Evolutionary conservation across 2,113 vertebrate species (phyloP), one percentile per base, ranked within the genome.

Genomic region (Lonchura striata): DNA sequence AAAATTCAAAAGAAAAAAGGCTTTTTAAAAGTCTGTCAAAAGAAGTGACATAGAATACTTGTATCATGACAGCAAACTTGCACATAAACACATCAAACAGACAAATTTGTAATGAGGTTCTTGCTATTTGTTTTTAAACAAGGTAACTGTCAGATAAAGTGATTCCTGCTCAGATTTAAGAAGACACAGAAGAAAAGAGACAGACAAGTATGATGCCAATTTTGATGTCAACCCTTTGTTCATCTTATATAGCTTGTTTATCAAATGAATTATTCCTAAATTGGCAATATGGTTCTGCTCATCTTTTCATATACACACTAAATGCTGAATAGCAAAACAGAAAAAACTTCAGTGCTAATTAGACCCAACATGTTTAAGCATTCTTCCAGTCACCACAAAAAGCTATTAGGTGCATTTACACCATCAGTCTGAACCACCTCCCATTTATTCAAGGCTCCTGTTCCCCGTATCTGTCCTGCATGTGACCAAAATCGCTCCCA

Each of bases 121-220:
- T 70, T 88, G 68, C 35, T 78, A 27, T 80, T 90, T 91, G 54
- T 66, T 85, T 87, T 90, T 31, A 72, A 94, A 93, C 37, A 91
- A 41, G 46, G 11, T 6, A 71, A 66, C 59, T 65, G 85, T 47
- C 35, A 91, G 33, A 63, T 59, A 47, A 84, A 93, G 53, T 2
- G 1, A 87, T 22, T 61, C 15, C 47, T 76, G 33, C 18, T 72
- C 46, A 91, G 27, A 70, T 63, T 81, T 54, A 91, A 63, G 28
- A 90, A 37, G 5, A 41, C 23, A 89, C 4, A 76, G 37, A 30
- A 76, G 44, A 74, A 76, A 31, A 66, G 8, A 82, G 35, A 91
- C 0, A 14, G 24, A 71, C 24, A 54, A 60, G 11, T 7, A 74
- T 3, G 28, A 85, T 24, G 56, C 30, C 30, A 52, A 46, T 69